phyloP scores from a whole-genome alignment of 2,113 vertebrate genomes.

The Strix aluco region DNA sequence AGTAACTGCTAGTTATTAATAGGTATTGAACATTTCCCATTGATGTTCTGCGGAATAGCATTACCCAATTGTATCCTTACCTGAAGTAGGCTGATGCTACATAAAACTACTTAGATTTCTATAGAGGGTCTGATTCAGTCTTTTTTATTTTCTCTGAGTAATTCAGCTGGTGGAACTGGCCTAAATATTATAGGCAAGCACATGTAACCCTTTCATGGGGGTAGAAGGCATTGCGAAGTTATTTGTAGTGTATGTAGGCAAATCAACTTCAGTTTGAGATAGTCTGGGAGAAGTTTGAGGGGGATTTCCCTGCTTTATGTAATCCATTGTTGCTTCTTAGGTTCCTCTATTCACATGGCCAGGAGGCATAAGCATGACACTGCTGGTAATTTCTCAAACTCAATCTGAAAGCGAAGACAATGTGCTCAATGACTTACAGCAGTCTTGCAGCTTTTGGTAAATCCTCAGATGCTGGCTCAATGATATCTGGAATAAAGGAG shows the following conservation, averaged over 20 bases:
- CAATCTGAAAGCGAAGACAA: not conserved
- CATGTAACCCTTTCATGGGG: not conserved
- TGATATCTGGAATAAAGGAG: not conserved
- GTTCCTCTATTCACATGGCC: constrained; percentile 29
- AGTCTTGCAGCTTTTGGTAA: not conserved
- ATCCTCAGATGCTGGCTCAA: not conserved
- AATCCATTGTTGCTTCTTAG: constrained; percentile 5
- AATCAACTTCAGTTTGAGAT: constrained; percentile 16
- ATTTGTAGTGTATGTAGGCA: not conserved
- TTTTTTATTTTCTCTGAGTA: not conserved
- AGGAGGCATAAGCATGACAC: not conserved
- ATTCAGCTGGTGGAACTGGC: not conserved
- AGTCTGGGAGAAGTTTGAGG: not conserved
- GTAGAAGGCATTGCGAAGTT: not conserved
- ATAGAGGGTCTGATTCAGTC: not conserved
- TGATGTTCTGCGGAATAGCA: not conserved
- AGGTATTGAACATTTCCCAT: not conserved
- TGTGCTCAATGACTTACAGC: not conserved
- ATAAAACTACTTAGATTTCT: not conserved
- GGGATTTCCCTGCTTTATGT: constrained; percentile 56
- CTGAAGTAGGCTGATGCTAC: not conserved
- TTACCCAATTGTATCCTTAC: not conserved
- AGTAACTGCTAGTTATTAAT: not conserved
- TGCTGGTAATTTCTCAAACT: constrained; percentile 28
- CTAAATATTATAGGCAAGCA: not conserved